phyloP scores from a whole-genome alignment of 2,797 vertebrate genomes.

The Ctenopoma kingsleyae region DNA sequence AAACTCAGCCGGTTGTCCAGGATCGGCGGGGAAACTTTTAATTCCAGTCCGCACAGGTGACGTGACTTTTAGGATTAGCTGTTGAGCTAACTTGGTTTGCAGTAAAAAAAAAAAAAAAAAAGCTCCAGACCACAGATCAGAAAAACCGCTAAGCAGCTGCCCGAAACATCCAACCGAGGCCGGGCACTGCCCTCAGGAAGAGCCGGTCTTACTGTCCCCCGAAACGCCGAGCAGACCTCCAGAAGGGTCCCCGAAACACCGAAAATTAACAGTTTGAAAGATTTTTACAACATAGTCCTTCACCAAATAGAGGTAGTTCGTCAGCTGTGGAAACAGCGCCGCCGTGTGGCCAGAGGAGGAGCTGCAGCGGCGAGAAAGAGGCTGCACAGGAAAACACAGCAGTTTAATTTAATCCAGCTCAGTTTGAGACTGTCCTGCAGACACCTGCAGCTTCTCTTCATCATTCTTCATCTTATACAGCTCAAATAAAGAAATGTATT shows the following conservation, averaged over 20 bases:
- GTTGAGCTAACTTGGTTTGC: constrained; percentile 70
- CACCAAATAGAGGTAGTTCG: constrained; percentile 72
- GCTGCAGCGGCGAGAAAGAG: constrained; percentile 37
- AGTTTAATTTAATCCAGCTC: too few species aligned
- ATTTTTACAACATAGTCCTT: constrained; percentile 84
- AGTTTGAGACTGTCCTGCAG: too few species aligned
- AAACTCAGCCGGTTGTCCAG: neutral
- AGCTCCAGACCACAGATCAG: constrained; percentile 41
- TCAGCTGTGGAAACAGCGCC: constrained; percentile 73
- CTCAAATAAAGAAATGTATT: too few species aligned
- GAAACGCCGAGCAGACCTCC: neutral
- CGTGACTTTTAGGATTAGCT: constrained; percentile 74
- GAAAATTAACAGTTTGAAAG: constrained; percentile 77
- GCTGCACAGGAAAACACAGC: too few species aligned
- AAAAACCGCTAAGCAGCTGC: constrained; percentile 54
- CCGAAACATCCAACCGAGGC: constrained; percentile 3
- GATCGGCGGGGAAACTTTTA: constrained; percentile 31
- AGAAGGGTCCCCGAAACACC: neutral
- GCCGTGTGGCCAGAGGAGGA: constrained; percentile 36
- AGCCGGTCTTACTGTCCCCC: constrained; percentile 12
- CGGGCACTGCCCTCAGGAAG: constrained; percentile 17
- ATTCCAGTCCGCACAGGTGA: constrained; percentile 45
- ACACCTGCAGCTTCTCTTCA: too few species aligned
- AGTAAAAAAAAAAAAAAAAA: constrained; percentile 34
- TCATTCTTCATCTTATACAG: too few species aligned